Base-by-base conservation (phyloP, 2,888 invertebrate species). In the Trissolcus brochymenae region DNA sequence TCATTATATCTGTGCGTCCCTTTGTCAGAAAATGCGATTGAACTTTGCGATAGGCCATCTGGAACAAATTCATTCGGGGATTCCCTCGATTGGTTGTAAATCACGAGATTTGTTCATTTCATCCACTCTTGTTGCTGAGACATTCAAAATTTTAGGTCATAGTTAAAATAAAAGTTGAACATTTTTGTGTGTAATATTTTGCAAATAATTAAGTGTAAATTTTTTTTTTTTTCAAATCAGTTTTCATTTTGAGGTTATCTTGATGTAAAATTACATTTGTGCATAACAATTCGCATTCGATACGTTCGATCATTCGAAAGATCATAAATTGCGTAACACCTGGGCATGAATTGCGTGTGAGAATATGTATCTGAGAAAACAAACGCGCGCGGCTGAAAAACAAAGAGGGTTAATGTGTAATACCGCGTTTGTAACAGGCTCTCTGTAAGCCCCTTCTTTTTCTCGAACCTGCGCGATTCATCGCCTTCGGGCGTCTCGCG, bases 401-500 rank as follows among this genome's bases (percentile, higher is more conserved):
- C 59, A 56, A 62, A 64, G 57, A 60, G 49, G 62, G 61, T 55
- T 64, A 72, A 72, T 53, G 61, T 50, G 53, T 53, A 56, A 64
- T 53, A 54, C 41, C 54, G 75, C 21, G n/a, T n/a, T n/a, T 40
- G 50, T 17, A 50, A 51, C 40, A 11, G 17, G 43, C 55, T 60
- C 51, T 40, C n/a, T n/a, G n/a, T n/a, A n/a, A n/a, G 66, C 19
- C 13, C 14, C 50, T 50, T 59, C 35, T 21, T 53, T 68, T 62
- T 49, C 65, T 21, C 53, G 43, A 17, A 61, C 7, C 35, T 61
- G 71, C 65, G 72, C 61, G 56, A 62, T 68, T 73, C 64, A 77
- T 51, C 72, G 71, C 64, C 76, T 61, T 75, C 50, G 46, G 16
- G 46, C 54, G 53, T 50, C 64, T 76, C 79, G 21, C 73, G 66